Evolutionary conservation across 1,140 invertebrate species (phyloP).

Genomic region (Drosophila sucinea): DNA sequence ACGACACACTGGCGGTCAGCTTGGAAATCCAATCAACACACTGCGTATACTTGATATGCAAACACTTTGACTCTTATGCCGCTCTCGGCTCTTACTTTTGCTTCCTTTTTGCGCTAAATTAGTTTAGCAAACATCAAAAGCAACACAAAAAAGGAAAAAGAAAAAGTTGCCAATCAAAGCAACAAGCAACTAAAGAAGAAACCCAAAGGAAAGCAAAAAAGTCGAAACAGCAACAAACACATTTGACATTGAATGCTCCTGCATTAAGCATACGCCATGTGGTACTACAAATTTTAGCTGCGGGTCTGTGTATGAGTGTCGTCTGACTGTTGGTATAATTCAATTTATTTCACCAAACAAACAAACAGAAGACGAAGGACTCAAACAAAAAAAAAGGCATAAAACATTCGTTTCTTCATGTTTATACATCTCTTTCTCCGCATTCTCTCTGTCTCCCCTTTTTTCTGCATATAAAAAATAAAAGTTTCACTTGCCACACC

Average conservation of each 20-base stretch:
- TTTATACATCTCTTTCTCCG: not conserved
- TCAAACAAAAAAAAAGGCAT: conserved; percentile 25
- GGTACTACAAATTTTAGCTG: conserved; percentile 37
- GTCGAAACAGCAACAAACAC: conserved; percentile 7
- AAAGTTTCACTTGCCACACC: conserved; percentile 43
- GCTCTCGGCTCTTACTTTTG: conserved; percentile 30
- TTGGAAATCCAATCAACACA: conserved; percentile 75
- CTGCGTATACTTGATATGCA: conserved; percentile 72
- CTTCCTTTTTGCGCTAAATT: conserved; percentile 64
- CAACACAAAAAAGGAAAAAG: conserved; percentile 19
- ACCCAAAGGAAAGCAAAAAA: not conserved
- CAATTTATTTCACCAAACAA: conserved; percentile 65
- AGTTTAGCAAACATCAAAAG: conserved; percentile 76
- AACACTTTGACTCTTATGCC: conserved; percentile 35
- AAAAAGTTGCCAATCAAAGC: conserved; percentile 46
- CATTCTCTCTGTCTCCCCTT: not conserved
- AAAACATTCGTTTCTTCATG: conserved; percentile 17
- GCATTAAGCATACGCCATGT: conserved; percentile 65
- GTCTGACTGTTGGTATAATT: conserved; percentile 57
- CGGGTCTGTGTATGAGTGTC: conserved; percentile 31
- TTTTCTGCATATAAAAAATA: conserved; percentile 9
- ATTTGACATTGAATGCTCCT: conserved; percentile 40
- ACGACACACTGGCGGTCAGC: conserved; percentile 41
- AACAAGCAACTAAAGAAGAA: conserved; percentile 42
- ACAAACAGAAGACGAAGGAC: conserved; percentile 37